Evolutionary conservation across 2,888 invertebrate species (phyloP).

Genomic region (Andrena marginata): DNA sequence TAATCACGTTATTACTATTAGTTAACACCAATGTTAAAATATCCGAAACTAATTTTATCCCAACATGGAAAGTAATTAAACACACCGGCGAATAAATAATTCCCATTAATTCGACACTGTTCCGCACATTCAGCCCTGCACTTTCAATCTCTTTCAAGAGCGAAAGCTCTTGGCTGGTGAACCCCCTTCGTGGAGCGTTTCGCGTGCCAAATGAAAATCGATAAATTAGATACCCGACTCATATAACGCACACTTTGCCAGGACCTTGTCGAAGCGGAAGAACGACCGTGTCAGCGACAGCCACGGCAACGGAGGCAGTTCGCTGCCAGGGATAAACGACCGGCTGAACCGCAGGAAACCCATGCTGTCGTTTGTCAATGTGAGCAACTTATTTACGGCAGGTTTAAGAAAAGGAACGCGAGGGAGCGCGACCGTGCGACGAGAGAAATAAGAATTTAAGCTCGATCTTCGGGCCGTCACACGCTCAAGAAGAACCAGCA

Average conservation of each 20-base stretch:
- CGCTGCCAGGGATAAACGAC: conserved; percentile 48
- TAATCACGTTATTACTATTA: no score
- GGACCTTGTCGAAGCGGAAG: conserved; percentile 27
- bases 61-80: no score
- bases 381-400: conserved; percentile 53
- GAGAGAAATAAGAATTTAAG: conserved; percentile 33
- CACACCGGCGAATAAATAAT: no score
- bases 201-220: conserved; percentile 21
- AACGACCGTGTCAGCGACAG: conserved; percentile 28
- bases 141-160: no score
- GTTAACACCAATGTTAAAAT: no score
- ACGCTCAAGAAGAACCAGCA: not conserved
- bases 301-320: conserved; percentile 36
- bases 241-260: conserved; percentile 41
- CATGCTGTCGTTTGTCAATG: conserved; percentile 53
- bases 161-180: no score
- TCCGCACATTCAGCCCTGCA: no score
- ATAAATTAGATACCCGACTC: conserved; percentile 33
- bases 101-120: conserved; percentile 9
- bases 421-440: conserved; percentile 7
- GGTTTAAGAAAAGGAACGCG: conserved; percentile 21
- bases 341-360: conserved; percentile 30
- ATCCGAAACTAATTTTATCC: no score
- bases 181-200: not conserved
- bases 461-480: conserved; percentile 14